These are phyloP conservation scores for Eubucco bourcierii DNA, from an alignment of 2,113 vertebrate species.

Conservation along the genomic window DNA sequence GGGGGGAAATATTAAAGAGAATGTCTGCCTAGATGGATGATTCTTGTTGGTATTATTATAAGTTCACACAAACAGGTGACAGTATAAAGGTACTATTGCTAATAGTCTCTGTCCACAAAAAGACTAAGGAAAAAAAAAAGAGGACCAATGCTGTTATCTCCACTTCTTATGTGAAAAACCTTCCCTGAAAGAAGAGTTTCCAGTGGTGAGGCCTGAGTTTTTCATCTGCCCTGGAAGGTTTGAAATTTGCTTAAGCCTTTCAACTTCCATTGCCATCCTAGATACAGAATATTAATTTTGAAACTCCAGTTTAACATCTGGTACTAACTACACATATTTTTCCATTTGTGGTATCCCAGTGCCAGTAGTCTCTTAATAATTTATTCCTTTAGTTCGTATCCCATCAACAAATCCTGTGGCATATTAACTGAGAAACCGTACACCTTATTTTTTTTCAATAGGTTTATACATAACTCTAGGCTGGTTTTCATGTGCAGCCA, in stretches of 20 bases:
- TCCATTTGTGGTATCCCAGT: background rate
- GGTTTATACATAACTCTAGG: background rate
- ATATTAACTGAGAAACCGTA: background rate
- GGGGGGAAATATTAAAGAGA: background rate
- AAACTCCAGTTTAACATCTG: conserved; percentile 18
- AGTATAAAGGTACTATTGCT: background rate
- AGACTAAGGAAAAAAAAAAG: background rate
- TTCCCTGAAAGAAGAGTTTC: background rate
- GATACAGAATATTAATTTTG: background rate
- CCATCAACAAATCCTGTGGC: background rate
- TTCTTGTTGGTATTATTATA: background rate
- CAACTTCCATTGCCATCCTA: background rate
- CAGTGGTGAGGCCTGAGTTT: background rate
- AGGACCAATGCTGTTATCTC: background rate
- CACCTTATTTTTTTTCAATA: background rate
- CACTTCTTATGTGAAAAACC: background rate
- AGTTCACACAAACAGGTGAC: background rate
- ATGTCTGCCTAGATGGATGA: background rate
- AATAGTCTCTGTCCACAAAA: background rate
- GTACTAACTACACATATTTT: background rate
- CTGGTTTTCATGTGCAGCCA: background rate
- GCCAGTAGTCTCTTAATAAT: background rate
- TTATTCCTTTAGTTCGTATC: conserved; percentile 26
- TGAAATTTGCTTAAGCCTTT: background rate
- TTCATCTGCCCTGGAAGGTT: background rate